Percentiles rank a stretch among this genome's conserved stretches.
phyloP scores from a whole-genome alignment of 1,140 invertebrate species.

The Zaprionus nigranus region DNA sequence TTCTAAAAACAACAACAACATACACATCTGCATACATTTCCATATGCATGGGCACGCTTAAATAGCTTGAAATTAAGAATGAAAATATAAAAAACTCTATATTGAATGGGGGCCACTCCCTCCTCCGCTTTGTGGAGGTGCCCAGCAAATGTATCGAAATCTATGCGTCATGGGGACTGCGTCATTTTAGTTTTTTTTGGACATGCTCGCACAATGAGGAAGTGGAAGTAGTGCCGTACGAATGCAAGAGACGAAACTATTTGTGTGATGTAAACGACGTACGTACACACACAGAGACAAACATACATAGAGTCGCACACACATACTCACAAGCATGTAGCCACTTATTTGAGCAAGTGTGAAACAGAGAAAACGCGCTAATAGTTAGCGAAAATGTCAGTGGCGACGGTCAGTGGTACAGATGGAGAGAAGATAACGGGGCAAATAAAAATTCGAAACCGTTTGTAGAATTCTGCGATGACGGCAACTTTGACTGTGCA shows the following conservation, averaged over 20 bases:
- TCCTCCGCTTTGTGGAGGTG: constrained; percentile 13
- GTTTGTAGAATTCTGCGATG: constrained; percentile 66
- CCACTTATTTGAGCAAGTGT: constrained; percentile 30
- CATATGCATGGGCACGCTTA: constrained; percentile 27
- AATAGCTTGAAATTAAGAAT: constrained; percentile 30
- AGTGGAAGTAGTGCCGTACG: constrained; percentile 38
- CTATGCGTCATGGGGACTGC: constrained; percentile 54
- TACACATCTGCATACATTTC: constrained; percentile 18
- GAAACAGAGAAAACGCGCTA: constrained; percentile 26
- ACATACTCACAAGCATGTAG: neutral
- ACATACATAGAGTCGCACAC: neutral
- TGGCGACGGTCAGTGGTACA: constrained; percentile 46
- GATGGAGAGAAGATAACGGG: constrained; percentile 53
- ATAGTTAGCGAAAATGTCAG: constrained; percentile 43
- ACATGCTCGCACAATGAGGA: constrained; percentile 47
- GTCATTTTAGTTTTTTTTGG: constrained; percentile 42
- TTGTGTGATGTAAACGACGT: constrained; percentile 30
- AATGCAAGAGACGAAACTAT: constrained; percentile 45
- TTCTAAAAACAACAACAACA: constrained; percentile 22
- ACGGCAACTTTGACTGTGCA: constrained; percentile 63
- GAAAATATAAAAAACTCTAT: too few species aligned
- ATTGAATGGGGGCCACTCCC: constrained; percentile 30
- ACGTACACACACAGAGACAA: neutral
- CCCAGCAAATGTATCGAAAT: constrained; percentile 37
- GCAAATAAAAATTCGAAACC: constrained; percentile 61